These are phyloP conservation scores for Belonocnema kinseyi DNA, from an alignment of 1,140 invertebrate species.

Conservation along the genomic window DNA sequence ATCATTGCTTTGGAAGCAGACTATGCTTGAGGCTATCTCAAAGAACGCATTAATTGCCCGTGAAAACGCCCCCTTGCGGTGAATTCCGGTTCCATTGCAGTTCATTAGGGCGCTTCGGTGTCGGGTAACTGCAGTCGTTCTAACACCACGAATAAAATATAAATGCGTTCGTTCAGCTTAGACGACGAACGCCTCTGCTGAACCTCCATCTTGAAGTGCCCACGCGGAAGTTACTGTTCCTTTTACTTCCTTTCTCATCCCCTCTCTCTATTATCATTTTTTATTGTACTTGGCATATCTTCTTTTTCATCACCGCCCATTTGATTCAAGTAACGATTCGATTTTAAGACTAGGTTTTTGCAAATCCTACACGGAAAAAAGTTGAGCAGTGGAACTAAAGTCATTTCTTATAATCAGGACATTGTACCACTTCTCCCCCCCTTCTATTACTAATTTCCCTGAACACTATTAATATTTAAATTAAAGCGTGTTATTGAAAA, in stretches of 20 bases:
- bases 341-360: background rate
- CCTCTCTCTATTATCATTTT: background rate
- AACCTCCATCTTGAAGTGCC: conserved; percentile 18
- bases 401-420: too few species aligned
- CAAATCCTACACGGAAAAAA: background rate
- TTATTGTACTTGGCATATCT: conserved; percentile 11
- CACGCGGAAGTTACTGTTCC: conserved; percentile 37
- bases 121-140: conserved; percentile 14
- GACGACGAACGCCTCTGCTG: conserved; percentile 19
- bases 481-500: too few species aligned
- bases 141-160: conserved; percentile 1
- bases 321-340: background rate
- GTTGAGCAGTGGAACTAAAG: too few species aligned
- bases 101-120: background rate
- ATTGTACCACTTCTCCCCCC: too few species aligned
- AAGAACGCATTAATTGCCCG: conserved; percentile 14
- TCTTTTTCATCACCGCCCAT: conserved; percentile 34
- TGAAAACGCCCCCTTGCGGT: conserved; percentile 24
- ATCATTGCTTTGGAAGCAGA: background rate
- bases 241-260: background rate
- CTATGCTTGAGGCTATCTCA: background rate
- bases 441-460: too few species aligned
- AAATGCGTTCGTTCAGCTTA: conserved; percentile 3
- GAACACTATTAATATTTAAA: too few species aligned
- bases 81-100: background rate